These are phyloP conservation scores for Romanogobio albipinnatus DNA, from an alignment of 2,113 vertebrate species.

Conservation along the genomic window DNA sequence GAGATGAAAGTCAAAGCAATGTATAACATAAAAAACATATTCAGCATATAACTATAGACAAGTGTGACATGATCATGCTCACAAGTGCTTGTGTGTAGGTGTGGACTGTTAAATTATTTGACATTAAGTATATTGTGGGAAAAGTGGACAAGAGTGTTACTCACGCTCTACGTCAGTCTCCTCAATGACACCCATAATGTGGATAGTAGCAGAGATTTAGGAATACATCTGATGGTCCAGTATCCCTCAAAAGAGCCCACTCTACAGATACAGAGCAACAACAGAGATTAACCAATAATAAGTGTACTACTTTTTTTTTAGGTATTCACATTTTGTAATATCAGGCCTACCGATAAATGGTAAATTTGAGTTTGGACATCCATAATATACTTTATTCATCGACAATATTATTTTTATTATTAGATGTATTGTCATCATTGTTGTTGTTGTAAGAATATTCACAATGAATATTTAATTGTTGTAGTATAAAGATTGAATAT, in stretches of 20 bases:
- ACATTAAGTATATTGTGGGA: neutral
- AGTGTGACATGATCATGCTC: neutral
- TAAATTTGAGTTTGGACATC: neutral
- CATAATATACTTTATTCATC: neutral
- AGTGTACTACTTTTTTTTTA: neutral
- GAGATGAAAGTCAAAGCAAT: neutral
- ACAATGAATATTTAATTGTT: neutral
- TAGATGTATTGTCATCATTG: neutral
- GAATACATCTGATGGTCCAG: constrained; percentile 53
- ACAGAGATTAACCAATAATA: neutral
- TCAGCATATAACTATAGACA: neutral
- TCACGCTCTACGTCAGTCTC: constrained; percentile 77
- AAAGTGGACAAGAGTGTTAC: constrained; percentile 50
- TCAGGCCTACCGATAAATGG: neutral
- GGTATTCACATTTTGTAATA: neutral
- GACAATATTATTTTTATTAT: neutral
- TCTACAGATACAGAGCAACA: neutral
- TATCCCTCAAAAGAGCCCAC: constrained; percentile 3
- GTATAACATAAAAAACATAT: neutral
- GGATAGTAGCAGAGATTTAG: constrained; percentile 43
- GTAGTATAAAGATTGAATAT: neutral
- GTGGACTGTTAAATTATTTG: neutral
- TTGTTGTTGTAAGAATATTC: neutral
- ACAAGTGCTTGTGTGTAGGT: neutral
- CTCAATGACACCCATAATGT: constrained; percentile 68